Evolutionary conservation across 1,140 invertebrate species (phyloP), one percentile per base, ranked within the genome.

Genomic region (Scylla paramamosain): DNA sequence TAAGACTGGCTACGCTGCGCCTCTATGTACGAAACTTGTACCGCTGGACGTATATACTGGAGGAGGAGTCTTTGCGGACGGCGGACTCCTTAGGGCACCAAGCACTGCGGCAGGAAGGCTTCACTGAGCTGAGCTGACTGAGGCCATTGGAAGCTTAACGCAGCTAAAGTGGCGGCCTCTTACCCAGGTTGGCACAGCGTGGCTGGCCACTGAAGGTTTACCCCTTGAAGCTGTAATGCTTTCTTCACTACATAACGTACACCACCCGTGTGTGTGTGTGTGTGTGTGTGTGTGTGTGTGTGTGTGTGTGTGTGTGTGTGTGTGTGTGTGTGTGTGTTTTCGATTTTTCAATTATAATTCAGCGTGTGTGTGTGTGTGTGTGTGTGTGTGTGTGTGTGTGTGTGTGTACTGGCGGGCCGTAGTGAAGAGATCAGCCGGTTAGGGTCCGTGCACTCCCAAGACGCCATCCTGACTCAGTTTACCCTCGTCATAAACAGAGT

Each of bases 391-490:
- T n/a, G 20, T n/a, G 8, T 25, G 0, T 77, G 67, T 25, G 20
- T 25, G 25, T n/a, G 67, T 25, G 20, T 77, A 25, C 20, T 20
- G 31, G 86, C 14, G 86, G 25, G 86, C 16, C 32, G 45, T 39
- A 88, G 86, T 45, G 86, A 88, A 46, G 45, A 28, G 45, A 28
- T 45, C 32, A 88, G 86, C 31, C 32, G 25, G 4, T 14, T 16
- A 46, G 90, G 90, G 52, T 77, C 14, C 20, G 52, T 25, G 90
- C 29, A 28, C 25, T 10, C 31, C 31, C 90, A 31, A 77, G 90
- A 77, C 31, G 90, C 90, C 90, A 91, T 91, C 90, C 90, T 91
- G 90, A 32, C 28, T 91, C 90, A 91, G 52, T 91, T 91, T 91
- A 91, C 52, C 31, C 28, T 77, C 25, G 32, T 32, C 90, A 91